These are phyloP conservation scores for Pao palembangensis DNA, from an alignment of 2,113 vertebrate genomes.

Conservation along the genomic window DNA sequence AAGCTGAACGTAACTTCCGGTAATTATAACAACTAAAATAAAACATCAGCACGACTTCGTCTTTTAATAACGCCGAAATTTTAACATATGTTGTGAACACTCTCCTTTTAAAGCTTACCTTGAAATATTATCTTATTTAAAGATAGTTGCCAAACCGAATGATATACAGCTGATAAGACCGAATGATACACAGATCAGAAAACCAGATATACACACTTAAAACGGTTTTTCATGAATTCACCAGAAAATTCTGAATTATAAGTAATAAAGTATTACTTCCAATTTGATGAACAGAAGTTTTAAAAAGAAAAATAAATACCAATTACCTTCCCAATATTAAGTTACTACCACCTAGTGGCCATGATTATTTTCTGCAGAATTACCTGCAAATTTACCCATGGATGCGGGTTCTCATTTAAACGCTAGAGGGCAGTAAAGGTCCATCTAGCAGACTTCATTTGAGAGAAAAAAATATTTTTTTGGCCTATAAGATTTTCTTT, in stretches of 20 bases:
- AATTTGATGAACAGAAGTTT: background rate
- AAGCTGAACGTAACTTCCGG: background rate
- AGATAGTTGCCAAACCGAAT: too few relatives aligned
- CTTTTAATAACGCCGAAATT: too few relatives aligned
- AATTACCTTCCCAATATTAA: background rate
- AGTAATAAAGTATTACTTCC: background rate
- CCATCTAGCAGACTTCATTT: background rate
- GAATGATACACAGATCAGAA: background rate
- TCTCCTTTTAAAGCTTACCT: too few relatives aligned
- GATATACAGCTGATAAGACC: too few relatives aligned
- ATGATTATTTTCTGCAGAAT: background rate
- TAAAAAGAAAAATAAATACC: background rate
- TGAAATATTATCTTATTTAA: too few relatives aligned
- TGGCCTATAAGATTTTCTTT: too few relatives aligned
- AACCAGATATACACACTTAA: background rate
- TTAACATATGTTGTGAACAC: too few relatives aligned
- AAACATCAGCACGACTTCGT: too few relatives aligned
- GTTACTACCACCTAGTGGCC: background rate
- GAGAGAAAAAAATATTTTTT: too few relatives aligned
- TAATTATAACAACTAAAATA: background rate
- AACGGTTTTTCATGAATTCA: background rate
- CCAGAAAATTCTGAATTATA: background rate
- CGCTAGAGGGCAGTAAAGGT: conserved; percentile 3
- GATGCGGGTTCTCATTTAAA: background rate
- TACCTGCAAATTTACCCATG: background rate